Base-by-base conservation (phyloP, 2,797 vertebrate genomes). In the Poeciliopsis paucimaculata region DNA sequence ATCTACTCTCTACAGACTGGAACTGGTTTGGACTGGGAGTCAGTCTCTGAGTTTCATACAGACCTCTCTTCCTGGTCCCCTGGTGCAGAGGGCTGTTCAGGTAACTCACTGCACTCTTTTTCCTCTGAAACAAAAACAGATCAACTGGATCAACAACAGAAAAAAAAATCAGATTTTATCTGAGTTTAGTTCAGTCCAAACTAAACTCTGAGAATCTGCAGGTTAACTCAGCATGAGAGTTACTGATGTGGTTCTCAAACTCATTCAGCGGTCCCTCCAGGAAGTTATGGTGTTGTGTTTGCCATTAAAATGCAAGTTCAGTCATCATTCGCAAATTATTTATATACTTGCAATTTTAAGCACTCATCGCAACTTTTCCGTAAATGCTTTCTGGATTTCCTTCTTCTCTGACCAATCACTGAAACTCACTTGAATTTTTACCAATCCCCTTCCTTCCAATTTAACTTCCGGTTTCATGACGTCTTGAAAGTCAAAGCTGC, bases 1-100 rank as follows among this genome's bases (percentile, higher is more conserved):
- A 57, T 45, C 20, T 76, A 55, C 73, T 62, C 74, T 82, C 43
- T 23, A 26, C 28, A 75, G 18, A 41, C 31, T 78, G 20, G 45
- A 45, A 39, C 51, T 78, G 43, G 46, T n/a, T 3, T 43, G n/a
- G 68, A 45, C 51, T 43, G 70, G 43, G 13, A 64, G 12, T 0
- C 71, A 18, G 73, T 20, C 64, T 68, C 36, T 7, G 64, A 11
- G 9, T 36, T 68, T 90, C 47, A 91, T 90, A 93, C 96, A 93
- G 95, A 99, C 98, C 98, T 99, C 98, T 96, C 96, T 99, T 99
- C 91, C 98, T 96, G 88, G 98, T 98, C 85, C 98, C 98, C 31
- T 98, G 98, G 94, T 99, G 98, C 93, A 98, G 95, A 89, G 98
- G 99, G 93, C 97, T 99, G 95, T 99, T 99, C 95, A 99, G 95